These are phyloP conservation scores for Prunella himalayana DNA, from an alignment of 2,113 vertebrate genomes.

Conservation along the genomic window DNA sequence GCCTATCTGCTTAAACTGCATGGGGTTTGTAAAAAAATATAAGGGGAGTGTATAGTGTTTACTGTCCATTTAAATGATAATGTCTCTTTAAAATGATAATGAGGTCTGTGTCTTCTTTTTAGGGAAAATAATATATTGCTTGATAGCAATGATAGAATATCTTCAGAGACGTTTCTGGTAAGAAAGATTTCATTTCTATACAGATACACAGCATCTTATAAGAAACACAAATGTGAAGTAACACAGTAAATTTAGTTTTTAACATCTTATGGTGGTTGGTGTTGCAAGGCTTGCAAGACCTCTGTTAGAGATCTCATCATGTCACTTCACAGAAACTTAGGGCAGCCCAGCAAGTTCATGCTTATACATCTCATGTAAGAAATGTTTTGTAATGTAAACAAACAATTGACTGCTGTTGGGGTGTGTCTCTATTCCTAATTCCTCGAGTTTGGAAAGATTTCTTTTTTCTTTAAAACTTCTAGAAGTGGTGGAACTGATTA, in stretches of 20 bases:
- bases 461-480: background rate
- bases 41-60: background rate
- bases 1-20: background rate
- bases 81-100: background rate
- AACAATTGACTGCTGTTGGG: background rate
- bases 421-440: background rate
- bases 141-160: constrained; percentile 53
- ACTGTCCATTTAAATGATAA: background rate
- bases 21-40: background rate
- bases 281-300: background rate
- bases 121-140: constrained; percentile 72
- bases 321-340: background rate
- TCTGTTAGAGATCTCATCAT: background rate
- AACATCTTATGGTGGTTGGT: rapidly evolving
- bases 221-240: background rate
- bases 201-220: background rate
- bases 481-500: background rate
- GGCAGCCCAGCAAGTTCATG: background rate
- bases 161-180: constrained; percentile 71
- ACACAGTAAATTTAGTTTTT: background rate
- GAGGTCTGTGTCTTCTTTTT: constrained; percentile 49
- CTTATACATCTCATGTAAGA: background rate
- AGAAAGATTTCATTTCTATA: constrained; percentile 5
- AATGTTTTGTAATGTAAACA: background rate
- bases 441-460: background rate